Base-by-base conservation (phyloP, 2,888 invertebrate genomes). In the Heteromyza rotundicornis region DNA sequence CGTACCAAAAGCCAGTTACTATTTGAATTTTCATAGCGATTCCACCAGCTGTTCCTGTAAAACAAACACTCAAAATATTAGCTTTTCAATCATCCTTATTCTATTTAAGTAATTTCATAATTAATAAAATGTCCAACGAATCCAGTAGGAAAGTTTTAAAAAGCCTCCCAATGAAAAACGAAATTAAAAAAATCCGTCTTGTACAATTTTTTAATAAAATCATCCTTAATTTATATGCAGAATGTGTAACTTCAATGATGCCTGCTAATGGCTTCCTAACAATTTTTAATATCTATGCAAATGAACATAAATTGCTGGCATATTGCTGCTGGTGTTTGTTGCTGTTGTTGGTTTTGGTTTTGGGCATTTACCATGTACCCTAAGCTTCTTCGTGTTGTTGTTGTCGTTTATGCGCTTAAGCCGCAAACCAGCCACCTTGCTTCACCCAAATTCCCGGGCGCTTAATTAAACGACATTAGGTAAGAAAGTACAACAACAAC, bases 271-370 rank as follows among this genome's bases (percentile, higher is more conserved):
- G 75, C 72, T 76, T 75, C 72, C 76, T 77, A 76, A 76, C 76
- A 77, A 77, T 76, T 77, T 76, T 76, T 76, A 76, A 77, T 76
- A 76, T 77, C 77, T 77, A 76, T 77, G 76, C 76, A 76, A 76
- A 76, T 76, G 74, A 76, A 71, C 71, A 72, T 73, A 76, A 76
- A 77, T 77, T 74, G 74, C 69, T 70, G 61, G 65, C 51, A 51
- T n/a, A n/a, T 22, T 17, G 51, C 16, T 51, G 7, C 16, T 27
- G 24, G n/a, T n/a, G n/a, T n/a, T 14, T 24, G 14, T 22, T 49
- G 49, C 20, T 17, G 49, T 20, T 49, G 20, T 49, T 7, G 23
- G 14, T n/a, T 24, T 23, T 24, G 27, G 32, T 53, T 32, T 53
- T n/a, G 24, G 2, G 7, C 32, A 19, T 47, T 2, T 47, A 3